These are phyloP conservation scores for Gnatocerus cornutus DNA, from an alignment of 2,888 invertebrate genomes.

Conservation along the genomic window DNA sequence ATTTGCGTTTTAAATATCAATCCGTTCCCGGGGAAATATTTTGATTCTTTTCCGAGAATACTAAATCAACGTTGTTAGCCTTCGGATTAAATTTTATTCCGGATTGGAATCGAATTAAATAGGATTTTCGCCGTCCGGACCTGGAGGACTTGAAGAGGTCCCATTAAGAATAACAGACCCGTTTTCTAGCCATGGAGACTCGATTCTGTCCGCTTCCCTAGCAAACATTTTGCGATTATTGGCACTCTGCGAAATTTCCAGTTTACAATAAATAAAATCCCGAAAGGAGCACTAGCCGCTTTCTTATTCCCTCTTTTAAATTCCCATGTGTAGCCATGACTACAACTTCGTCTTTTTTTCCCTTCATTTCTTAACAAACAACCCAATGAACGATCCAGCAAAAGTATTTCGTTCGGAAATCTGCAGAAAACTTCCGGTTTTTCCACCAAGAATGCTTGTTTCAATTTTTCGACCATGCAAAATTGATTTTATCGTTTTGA, in stretches of 20 bases:
- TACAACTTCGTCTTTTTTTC: slow-evolving; percentile 40
- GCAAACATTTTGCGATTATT: slow-evolving; percentile 33
- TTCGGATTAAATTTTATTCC: slow-evolving; percentile 16
- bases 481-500: slow-evolving; percentile 33
- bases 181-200: background rate
- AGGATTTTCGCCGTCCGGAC: slow-evolving; percentile 13
- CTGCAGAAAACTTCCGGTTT: slow-evolving; percentile 32
- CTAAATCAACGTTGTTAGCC: slow-evolving; percentile 23
- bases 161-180: background rate
- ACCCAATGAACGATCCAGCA: slow-evolving; percentile 32
- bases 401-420: slow-evolving; percentile 35
- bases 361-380: slow-evolving; percentile 43
- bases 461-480: slow-evolving; percentile 39
- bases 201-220: background rate
- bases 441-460: slow-evolving; percentile 24
- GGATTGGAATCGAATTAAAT: slow-evolving; percentile 31
- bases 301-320: slow-evolving; percentile 36
- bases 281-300: slow-evolving; percentile 22
- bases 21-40: slow-evolving; percentile 24
- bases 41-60: slow-evolving; percentile 28
- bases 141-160: background rate
- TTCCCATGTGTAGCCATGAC: slow-evolving; percentile 36
- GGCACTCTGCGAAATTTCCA: slow-evolving; percentile 35
- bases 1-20: slow-evolving; percentile 36
- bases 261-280: slow-evolving; percentile 41